A percentile compares a stretch with the other conserved stretches of the same genome.
phyloP scores from a whole-genome alignment of 2,113 vertebrate species.

The Tretioscincus oriximinensis region DNA sequence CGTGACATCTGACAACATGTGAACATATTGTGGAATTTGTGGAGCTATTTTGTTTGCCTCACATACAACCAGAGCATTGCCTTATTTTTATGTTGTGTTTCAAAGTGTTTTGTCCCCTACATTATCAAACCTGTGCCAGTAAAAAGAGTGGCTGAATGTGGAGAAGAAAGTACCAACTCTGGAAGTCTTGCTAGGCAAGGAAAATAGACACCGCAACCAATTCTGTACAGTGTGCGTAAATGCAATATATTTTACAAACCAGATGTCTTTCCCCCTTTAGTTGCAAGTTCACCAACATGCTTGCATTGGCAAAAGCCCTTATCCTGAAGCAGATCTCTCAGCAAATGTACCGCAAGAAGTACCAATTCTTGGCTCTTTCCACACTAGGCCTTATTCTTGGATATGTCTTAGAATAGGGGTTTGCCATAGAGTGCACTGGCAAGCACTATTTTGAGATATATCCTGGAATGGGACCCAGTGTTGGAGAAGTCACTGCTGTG shows the following conservation, averaged over 20 bases:
- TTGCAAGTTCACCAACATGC: slow-evolving; percentile 60
- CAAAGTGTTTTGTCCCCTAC: slow-evolving; percentile 64
- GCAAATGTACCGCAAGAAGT: not conserved
- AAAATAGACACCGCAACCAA: slow-evolving; percentile 64
- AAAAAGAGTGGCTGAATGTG: slow-evolving; percentile 63
- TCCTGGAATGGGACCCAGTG: too few relatives aligned
- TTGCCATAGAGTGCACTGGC: too few relatives aligned
- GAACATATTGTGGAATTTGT: slow-evolving; percentile 56
- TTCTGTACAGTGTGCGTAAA: slow-evolving; percentile 66
- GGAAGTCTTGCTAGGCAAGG: slow-evolving; percentile 66
- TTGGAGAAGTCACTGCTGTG: not conserved
- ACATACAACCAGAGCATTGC: slow-evolving; percentile 64
- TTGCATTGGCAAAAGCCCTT: not conserved
- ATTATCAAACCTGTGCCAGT: slow-evolving; percentile 60
- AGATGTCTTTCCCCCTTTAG: slow-evolving; percentile 66
- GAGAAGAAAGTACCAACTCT: slow-evolving; percentile 54
- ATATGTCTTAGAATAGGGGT: too few relatives aligned
- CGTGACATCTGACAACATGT: slow-evolving; percentile 62
- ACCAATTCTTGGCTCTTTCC: not conserved
- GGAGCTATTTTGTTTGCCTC: slow-evolving; percentile 57
- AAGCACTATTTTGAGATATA: too few relatives aligned
- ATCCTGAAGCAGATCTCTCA: not conserved
- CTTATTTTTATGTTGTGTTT: slow-evolving; percentile 51
- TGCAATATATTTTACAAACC: slow-evolving; percentile 74
- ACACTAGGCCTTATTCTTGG: too few relatives aligned